These are phyloP conservation scores for Tinamus guttatus DNA, from an alignment of 2,113 vertebrate genomes.

Conservation along the genomic window DNA sequence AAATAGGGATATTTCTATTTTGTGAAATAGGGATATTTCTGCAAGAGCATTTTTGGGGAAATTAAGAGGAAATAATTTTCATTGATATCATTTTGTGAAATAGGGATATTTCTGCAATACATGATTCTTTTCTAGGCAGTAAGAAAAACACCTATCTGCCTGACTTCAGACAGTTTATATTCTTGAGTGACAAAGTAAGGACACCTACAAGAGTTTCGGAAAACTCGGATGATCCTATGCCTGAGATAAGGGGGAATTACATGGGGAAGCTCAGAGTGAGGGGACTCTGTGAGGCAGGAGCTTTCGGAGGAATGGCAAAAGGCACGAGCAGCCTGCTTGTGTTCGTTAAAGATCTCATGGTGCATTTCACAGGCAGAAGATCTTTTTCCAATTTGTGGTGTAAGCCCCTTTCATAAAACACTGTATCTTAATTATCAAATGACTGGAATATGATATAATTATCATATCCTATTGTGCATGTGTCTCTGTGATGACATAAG, in stretches of 20 bases:
- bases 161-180: not conserved
- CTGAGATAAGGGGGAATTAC: not conserved
- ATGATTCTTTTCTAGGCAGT: not conserved
- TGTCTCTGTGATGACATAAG: not conserved
- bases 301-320: not conserved
- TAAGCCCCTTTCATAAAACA: not conserved
- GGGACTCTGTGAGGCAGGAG: not conserved
- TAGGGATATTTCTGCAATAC: not conserved
- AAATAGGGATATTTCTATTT: no score
- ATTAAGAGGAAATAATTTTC: not conserved
- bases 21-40: not conserved
- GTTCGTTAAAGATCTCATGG: not conserved
- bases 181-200: slow-evolving; percentile 9
- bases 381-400: not conserved
- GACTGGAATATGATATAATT: not conserved
- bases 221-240: not conserved
- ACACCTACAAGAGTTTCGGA: not conserved
- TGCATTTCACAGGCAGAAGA: not conserved
- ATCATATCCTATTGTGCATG: not conserved
- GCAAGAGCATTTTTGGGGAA: not conserved
- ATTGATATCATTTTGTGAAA: not conserved
- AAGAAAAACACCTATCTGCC: not conserved
- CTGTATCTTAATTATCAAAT: not conserved
- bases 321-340: not conserved
- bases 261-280: not conserved